Evolutionary conservation across 2,797 vertebrate genomes (phyloP).

Genomic region (Hyperoplus immaculatus): DNA sequence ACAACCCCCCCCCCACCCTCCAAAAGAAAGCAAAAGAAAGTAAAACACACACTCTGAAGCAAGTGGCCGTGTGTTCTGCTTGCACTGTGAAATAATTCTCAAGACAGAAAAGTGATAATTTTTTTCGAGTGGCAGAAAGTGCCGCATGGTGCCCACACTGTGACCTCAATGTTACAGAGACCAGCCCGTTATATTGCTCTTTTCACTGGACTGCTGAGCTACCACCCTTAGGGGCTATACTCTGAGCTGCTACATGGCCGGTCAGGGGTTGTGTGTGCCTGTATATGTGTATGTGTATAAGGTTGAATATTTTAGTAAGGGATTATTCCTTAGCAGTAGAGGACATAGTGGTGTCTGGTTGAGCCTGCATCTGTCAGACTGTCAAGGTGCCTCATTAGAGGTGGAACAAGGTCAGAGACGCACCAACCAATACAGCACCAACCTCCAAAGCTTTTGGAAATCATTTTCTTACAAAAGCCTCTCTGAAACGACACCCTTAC

Average conservation of each 20-base stretch:
- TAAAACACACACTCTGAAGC: conserved; percentile 21
- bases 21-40: conserved; percentile 20
- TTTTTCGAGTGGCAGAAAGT: conserved; percentile 63
- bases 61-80: conserved; percentile 30
- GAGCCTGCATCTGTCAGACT: conserved; percentile 26
- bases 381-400: conserved; percentile 38
- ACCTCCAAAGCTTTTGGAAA: background rate
- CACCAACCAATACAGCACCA: background rate
- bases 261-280: conserved; percentile 19
- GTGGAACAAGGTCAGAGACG: conserved; percentile 6
- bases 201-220: conserved; percentile 40
- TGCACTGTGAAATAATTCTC: conserved; percentile 42
- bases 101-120: conserved; percentile 43
- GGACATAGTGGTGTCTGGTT: conserved; percentile 14
- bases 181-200: conserved; percentile 42
- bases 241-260: conserved; percentile 24
- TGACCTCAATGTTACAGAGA: conserved; percentile 51
- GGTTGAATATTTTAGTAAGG: conserved; percentile 20
- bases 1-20: conserved; percentile 22
- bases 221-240: conserved; percentile 28
- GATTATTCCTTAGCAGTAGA: conserved; percentile 13
- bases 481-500: background rate
- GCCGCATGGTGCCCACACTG: conserved; percentile 20
- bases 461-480: background rate
- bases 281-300: conserved; percentile 1